Percentiles rank a stretch among this genome's conserved stretches.
Evolutionary conservation across 2,113 vertebrate species (phyloP).

Genomic region (Furnarius figulus): DNA sequence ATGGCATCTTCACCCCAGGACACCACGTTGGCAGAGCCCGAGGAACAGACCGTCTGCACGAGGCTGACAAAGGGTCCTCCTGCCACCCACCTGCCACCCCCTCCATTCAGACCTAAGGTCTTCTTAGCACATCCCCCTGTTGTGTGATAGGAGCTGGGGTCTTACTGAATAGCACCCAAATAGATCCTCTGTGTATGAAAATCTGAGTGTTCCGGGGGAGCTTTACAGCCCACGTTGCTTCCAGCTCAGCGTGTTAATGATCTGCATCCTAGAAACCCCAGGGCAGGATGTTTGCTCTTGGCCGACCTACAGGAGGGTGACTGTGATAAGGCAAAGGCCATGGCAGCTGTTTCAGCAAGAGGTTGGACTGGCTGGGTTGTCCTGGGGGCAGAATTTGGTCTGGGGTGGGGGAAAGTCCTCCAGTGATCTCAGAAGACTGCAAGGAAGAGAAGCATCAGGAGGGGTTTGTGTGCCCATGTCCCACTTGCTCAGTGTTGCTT

Average conservation of each 20-base stretch:
- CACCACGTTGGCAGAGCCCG: neutral
- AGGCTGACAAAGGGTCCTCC: neutral
- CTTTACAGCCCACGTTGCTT: neutral
- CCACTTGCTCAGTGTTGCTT: neutral
- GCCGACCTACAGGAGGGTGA: rapidly evolving
- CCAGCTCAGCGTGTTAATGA: neutral
- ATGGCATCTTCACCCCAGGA: neutral
- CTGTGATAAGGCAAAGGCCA: neutral
- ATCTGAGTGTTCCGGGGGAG: rapidly evolving
- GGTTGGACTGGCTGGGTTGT: neutral
- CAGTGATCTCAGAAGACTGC: neutral
- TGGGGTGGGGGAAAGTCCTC: neutral
- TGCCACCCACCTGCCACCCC: neutral
- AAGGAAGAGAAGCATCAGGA: neutral
- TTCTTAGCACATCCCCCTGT: neutral
- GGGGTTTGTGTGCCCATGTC: rapidly evolving
- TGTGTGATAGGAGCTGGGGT: neutral
- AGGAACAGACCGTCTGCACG: neutral
- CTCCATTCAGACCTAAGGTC: neutral
- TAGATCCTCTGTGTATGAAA: neutral
- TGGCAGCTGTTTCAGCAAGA: neutral
- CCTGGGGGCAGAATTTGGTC: neutral
- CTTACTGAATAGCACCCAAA: neutral
- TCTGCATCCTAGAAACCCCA: neutral
- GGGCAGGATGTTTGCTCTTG: neutral